Base-by-base conservation (phyloP, 2,888 invertebrate genomes). In the Harmothoe impar region DNA sequence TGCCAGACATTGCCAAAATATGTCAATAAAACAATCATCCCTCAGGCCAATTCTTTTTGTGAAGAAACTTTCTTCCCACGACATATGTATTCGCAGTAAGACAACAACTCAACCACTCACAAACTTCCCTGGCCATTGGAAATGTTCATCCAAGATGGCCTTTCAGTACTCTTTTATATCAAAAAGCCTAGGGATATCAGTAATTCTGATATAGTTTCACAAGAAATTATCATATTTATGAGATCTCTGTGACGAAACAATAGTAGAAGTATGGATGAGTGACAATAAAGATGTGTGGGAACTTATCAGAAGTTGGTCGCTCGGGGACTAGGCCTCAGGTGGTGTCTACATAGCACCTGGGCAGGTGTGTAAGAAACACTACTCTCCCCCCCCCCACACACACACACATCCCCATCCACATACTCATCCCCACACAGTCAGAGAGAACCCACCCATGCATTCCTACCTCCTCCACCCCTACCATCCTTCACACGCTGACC, bases 341-440 rank as follows among this genome's bases (percentile, higher is more conserved):
- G 81, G 43, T 20, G 81, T 81, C 43, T 81, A n/a, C 35, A 35
- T 15, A 20, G 43, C 81, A 81, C 81, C 81, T 81, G 81, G 81
- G n/a, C 81, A 81, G 81, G 81, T 81, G 25, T 33, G 43, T 20
- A 54, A 86, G 29, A 86, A 86, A 54, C 54, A 86, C 29, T 12
- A 31, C 10, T 7, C 56, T 29, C 54, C 29, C 86, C 20, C 84
- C 15, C 25, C 35, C 35, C 43, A 23, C 52, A 23, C 51, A 33
- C 78, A 20, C 7, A 29, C 31, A 5, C 78, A 43, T 10, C n/a
- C n/a, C n/a, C n/a, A n/a, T n/a, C n/a, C n/a, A n/a, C n/a, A n/a
- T n/a, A n/a, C n/a, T n/a, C n/a, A n/a, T n/a, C n/a, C n/a, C n/a
- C n/a, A n/a, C n/a, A n/a, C n/a, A n/a, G n/a, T n/a, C n/a, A n/a